Conservation (phyloP, 2,888 invertebrate genomes). For the Stenodera caucasica region DNA sequence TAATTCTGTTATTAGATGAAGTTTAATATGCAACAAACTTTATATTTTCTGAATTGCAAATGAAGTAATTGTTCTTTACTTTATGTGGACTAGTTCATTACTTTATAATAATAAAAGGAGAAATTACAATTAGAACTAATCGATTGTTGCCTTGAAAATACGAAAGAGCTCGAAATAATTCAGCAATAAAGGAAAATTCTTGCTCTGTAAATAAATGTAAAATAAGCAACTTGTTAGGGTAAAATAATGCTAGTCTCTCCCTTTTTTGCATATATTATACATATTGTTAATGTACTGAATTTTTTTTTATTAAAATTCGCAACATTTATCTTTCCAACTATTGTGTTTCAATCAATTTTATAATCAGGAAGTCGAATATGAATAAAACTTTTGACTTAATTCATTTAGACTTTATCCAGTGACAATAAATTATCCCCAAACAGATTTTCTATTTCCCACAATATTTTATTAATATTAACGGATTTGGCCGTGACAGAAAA, state of each 20-base stretch:
- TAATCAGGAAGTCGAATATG: no score
- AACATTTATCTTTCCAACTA: no score
- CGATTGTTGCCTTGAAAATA: neutral
- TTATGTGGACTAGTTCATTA: neutral
- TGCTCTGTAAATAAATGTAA: no score
- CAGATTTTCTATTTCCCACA: constrained; percentile 7
- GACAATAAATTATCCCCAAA: neutral
- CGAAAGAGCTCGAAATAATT: neutral
- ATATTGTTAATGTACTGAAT: no score
- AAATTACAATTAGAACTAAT: no score
- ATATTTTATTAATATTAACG: neutral
- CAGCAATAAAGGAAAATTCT: neutral
- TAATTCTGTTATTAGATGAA: no score
- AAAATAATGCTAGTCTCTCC: no score
- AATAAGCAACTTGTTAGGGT: constrained; percentile 55
- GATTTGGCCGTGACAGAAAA: constrained; percentile 13
- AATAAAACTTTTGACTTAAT: no score
- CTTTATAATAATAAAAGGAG: neutral
- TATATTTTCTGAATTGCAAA: neutral
- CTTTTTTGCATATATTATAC: no score
- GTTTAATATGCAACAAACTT: neutral
- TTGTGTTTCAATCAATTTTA: no score
- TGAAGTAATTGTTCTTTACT: neutral
- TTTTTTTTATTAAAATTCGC: no score
- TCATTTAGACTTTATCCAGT: no score